phyloP scores from a whole-genome alignment of 2,888 invertebrate genomes.

The Lithophane semibrunnea region DNA sequence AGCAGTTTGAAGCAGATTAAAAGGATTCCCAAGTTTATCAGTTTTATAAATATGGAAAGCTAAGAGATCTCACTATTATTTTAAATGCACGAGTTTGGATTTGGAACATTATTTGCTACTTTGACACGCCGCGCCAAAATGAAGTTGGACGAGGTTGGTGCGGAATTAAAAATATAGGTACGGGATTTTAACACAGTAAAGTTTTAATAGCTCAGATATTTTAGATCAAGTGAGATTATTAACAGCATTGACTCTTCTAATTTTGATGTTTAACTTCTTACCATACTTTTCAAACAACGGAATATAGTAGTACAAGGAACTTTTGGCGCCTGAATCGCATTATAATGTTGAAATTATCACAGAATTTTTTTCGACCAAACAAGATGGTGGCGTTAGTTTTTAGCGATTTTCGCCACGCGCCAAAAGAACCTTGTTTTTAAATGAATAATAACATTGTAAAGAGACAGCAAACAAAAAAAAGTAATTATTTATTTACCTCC shows the following conservation, averaged over 20 bases:
- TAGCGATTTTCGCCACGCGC: too few species aligned
- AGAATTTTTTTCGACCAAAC: not conserved
- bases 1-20: constrained; percentile 32
- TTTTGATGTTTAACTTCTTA: not conserved
- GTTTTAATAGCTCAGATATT: not conserved
- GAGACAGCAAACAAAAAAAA: too few species aligned
- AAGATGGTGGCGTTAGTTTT: too few species aligned
- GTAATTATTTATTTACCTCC: constrained; percentile 88
- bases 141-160: not conserved
- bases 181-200: not conserved
- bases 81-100: constrained; percentile 22
- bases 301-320: not conserved
- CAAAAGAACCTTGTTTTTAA: too few species aligned
- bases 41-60: constrained; percentile 23
- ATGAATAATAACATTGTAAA: not conserved
- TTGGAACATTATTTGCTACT: constrained; percentile 6
- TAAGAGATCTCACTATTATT: not conserved
- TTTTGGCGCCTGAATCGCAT: not conserved
- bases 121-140: not conserved
- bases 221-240: not conserved
- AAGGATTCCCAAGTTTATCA: constrained; percentile 28
- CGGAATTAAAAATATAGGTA: too few species aligned
- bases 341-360: not conserved
- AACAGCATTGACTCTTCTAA: not conserved
- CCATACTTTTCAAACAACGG: not conserved